phyloP scores from a whole-genome alignment of 1,140 invertebrate species.

The Forficula auricularia region DNA sequence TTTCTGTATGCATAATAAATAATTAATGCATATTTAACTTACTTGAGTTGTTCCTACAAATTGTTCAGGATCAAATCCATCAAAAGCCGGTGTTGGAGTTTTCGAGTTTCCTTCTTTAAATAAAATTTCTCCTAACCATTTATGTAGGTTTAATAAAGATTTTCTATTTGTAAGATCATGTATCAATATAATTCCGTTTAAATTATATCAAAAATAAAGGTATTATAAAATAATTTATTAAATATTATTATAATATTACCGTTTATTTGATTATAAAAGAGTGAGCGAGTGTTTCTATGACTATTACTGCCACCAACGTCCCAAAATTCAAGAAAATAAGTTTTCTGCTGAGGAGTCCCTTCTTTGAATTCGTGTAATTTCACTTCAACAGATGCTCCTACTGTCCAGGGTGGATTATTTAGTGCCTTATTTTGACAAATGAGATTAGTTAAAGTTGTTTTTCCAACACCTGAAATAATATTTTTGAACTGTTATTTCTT shows the following conservation, averaged over 20 bases:
- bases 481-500: too few relatives aligned
- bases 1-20: too few relatives aligned
- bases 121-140: conserved; percentile 83
- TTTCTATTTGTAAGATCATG: conserved; percentile 94
- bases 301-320: conserved; percentile 86
- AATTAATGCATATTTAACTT: too few relatives aligned
- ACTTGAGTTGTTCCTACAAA: conserved; percentile 65
- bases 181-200: conserved; percentile 67
- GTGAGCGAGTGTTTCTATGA: conserved; percentile 75
- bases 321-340: conserved; percentile 89
- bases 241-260: too few relatives aligned
- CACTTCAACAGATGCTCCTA: conserved; percentile 88
- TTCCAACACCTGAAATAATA: conserved; percentile 62
- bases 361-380: conserved; percentile 91
- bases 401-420: conserved; percentile 74
- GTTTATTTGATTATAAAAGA: conserved; percentile 85
- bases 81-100: conserved; percentile 24
- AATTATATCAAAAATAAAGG: not conserved
- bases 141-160: conserved; percentile 79
- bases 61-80: conserved; percentile 78
- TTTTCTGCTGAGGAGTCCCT: conserved; percentile 75
- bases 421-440: conserved; percentile 76
- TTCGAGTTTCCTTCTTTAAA: conserved; percentile 46
- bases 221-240: too few relatives aligned
- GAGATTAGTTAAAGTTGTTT: conserved; percentile 82